phyloP scores from a whole-genome alignment of 2,113 vertebrate genomes.

The Cebus imitator region DNA sequence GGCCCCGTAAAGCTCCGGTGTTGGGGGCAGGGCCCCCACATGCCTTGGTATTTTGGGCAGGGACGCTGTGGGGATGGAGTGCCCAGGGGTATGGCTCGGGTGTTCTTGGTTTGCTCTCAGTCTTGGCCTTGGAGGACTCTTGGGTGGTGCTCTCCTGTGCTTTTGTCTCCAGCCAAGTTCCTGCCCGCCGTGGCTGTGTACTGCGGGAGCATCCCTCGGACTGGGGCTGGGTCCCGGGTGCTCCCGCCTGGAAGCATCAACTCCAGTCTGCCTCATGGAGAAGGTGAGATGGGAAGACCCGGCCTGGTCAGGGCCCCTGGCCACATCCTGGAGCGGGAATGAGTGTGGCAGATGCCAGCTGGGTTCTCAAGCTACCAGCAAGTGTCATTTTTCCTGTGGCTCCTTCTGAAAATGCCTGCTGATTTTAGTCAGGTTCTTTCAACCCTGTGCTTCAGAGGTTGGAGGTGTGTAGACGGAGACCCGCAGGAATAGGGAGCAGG shows the following conservation, averaged over 20 bases:
- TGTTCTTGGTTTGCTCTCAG: neutral
- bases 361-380: neutral
- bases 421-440: neutral
- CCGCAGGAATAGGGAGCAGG: neutral
- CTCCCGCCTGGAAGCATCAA: neutral
- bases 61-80: neutral
- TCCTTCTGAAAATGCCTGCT: neutral
- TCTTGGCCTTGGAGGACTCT: neutral
- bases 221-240: neutral
- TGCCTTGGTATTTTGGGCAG: neutral
- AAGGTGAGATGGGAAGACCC: constrained; percentile 45
- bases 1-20: neutral
- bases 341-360: neutral
- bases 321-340: neutral
- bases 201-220: constrained; percentile 56
- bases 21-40: neutral
- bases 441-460: neutral
- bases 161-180: constrained; percentile 63
- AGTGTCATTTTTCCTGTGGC: neutral
- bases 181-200: constrained; percentile 42
- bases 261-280: constrained; percentile 31
- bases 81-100: neutral
- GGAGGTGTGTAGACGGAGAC: too few relatives aligned
- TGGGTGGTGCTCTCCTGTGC: neutral
- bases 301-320: neutral